These are phyloP conservation scores for Drosophila rubida DNA, from an alignment of 2,888 invertebrate genomes.

Conservation along the genomic window DNA sequence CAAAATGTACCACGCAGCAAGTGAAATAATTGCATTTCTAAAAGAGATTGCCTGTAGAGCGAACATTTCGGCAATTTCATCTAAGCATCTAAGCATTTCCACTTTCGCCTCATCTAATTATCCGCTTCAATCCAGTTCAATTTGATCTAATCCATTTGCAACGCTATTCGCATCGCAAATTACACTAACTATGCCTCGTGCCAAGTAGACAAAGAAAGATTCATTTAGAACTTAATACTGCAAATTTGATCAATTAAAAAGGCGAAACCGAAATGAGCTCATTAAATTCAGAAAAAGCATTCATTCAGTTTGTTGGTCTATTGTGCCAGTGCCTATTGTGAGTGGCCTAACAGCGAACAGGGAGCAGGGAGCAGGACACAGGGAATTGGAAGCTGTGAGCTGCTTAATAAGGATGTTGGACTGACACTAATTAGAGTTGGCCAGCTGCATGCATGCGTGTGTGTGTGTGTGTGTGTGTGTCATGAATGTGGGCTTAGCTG, in stretches of 20 bases:
- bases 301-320: constrained; percentile 15
- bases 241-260: constrained; percentile 37
- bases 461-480: constrained; percentile 8
- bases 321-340: not conserved
- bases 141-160: not conserved
- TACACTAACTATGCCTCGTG: not conserved
- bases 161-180: not conserved
- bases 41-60: too few species aligned
- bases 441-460: not conserved
- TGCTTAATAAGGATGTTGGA: constrained; percentile 38
- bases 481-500: constrained; percentile 31
- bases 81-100: not conserved
- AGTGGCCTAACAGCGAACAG: too few species aligned
- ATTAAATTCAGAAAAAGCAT: constrained; percentile 57
- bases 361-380: not conserved
- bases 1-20: too few species aligned
- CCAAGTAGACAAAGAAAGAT: not conserved
- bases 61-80: not conserved
- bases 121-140: not conserved
- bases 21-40: too few species aligned
- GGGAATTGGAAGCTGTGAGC: constrained; percentile 9
- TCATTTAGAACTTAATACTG: constrained; percentile 31
- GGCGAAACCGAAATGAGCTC: constrained; percentile 44
- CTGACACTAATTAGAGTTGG: constrained; percentile 70
- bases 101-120: not conserved